Base-by-base conservation (phyloP, 2,113 vertebrate species). In the Varanus komodoensis region DNA sequence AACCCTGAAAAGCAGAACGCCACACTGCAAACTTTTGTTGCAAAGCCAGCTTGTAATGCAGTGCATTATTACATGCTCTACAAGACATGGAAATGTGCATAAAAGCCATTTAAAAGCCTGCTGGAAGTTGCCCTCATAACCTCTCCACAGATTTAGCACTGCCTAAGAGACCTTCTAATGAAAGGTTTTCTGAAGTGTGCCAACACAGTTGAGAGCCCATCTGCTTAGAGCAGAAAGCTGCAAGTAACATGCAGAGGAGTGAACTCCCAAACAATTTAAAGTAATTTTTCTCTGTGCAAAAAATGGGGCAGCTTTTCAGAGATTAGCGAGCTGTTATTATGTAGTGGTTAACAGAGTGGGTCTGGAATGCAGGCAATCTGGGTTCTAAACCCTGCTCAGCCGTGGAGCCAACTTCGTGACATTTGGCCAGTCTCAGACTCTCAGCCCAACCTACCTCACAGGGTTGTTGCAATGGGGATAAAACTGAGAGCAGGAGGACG, bases 251-350 rank as follows among this genome's bases (percentile, higher is more conserved):
- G 67, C 86, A 91, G 82, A 75, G 67, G 73, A 38, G 82, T 32
- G 88, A 81, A 87, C 29, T 93, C 25, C 83, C 85, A 82, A 34
- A 89, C 90, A 90, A 89, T 81, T 93, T 91, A 86, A 92, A 25
- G 92, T 77, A 81, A 50, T 82, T 91, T 94, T 92, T 94, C 86
- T 29, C 67, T 50, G 34, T 86, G 52, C 19, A 87, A 52, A 82
- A 67, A 34, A 38, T 67, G 85, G 91, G 89, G 29, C 34, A 89
- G 89, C 84, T 84, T 95, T 93, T 93, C 94, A 93, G 68, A 88
- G 0, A 90, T n/a, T 64, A 44, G 38, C 38, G 38, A 44, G 3
- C 38, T 44, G 38, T 44, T 44, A 44, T 44, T 44, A 44, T 44
- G 38, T 44, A 44, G 38, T 44, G 38, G 38, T 44, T 44, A 44